Evolutionary conservation across 2,113 vertebrate genomes (phyloP), one percentile per base, ranked within the genome.

Genomic region (Bos indicus): DNA sequence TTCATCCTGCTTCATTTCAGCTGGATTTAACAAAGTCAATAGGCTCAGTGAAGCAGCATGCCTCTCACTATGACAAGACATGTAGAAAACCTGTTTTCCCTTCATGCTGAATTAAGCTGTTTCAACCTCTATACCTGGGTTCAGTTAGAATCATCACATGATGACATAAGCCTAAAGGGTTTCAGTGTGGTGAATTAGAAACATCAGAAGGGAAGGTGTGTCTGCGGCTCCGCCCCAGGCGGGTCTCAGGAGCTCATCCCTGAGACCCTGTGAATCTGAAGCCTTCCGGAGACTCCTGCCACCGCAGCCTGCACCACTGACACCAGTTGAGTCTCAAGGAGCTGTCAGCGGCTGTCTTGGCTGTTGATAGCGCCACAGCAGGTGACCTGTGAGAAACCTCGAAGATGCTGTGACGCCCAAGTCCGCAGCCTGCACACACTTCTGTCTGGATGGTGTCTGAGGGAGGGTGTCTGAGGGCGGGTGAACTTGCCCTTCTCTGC

Each of bases 161-260:
- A 52, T n/a, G 78, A 81, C 11, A 1, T 19, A 81, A 81, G 48
- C 17, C 4, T 33, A 21, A 81, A 21, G 30, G 16, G 30, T 21
- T 52, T 81, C 78, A 81, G 48, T 33, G 78, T 52, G 16, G 28
- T 51, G 78, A 52, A 11, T 33, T 3, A 52, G 48, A 52, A 81
- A 51, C 30, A 21, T 81, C 78, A 52, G 30, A 81, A 81, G 48
- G 78, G 78, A 51, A 52, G 48, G 78, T 21, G 28, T 16, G 16
- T 33, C 28, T 33, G 48, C 1, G 0, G 30, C 9, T 21, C 78
- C 1, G 0, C 48, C 48, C 48, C 0, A 3, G 77, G 30, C 1
- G 0, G 9, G 48, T 81, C 30, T 81, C 5, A 2, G 78, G 78
- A 52, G 48, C 48, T 33, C 46, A 19, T 33, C 48, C 78, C 48